phyloP scores from a whole-genome alignment of 2,113 vertebrate genomes.

The Odobenus rosmarus region DNA sequence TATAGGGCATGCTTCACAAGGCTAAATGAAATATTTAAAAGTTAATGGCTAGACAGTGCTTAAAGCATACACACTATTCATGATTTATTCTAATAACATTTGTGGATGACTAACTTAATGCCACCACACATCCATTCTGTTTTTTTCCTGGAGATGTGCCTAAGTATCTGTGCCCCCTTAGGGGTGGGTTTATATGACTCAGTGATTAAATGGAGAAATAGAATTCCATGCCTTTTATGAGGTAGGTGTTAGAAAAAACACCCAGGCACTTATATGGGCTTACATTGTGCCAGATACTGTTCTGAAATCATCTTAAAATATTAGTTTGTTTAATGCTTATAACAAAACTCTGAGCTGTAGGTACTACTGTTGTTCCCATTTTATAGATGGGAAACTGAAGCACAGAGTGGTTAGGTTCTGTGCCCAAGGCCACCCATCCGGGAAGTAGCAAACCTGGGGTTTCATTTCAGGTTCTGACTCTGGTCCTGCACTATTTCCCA shows the following conservation, averaged over 20 bases:
- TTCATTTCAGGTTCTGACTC: not conserved
- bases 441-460: not conserved
- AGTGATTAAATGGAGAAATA: not conserved
- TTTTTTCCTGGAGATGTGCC: conserved; percentile 50
- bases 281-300: not conserved
- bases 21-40: conserved; percentile 70
- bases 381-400: not conserved
- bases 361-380: not conserved
- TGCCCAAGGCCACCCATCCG: not conserved
- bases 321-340: not conserved
- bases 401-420: not conserved
- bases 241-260: not conserved
- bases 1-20: conserved; percentile 64
- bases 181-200: conserved; percentile 14
- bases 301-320: not conserved
- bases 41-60: conserved; percentile 71
- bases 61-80: conserved; percentile 67
- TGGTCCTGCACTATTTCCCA: not conserved
- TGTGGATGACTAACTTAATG: conserved; percentile 70
- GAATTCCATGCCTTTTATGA: not conserved
- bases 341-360: not conserved
- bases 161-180: conserved; percentile 16
- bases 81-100: conserved; percentile 75
- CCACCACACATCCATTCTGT: not conserved
- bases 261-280: not conserved